Conservation (phyloP, 2,113 vertebrate genomes). For the Eptatretus burgeri region DNA sequence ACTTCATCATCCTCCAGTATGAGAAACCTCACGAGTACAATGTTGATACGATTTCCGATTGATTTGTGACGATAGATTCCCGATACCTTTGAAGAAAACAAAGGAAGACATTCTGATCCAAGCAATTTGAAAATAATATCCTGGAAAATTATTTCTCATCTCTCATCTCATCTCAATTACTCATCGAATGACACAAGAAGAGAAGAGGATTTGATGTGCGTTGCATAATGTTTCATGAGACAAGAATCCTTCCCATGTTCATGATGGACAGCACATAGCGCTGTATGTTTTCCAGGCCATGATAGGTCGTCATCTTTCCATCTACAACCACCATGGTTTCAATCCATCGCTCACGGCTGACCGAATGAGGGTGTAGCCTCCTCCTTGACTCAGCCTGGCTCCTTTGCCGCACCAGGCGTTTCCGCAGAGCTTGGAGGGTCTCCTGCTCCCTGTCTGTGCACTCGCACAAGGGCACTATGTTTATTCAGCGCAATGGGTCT, state of each 20-base stretch:
- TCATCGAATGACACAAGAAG: neutral
- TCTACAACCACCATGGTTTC: constrained; percentile 85
- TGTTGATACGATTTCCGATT: constrained; percentile 76
- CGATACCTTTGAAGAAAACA: constrained; percentile 32
- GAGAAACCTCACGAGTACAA: constrained; percentile 66
- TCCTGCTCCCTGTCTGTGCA: too few relatives aligned
- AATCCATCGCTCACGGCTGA: constrained; percentile 83
- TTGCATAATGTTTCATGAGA: too few relatives aligned
- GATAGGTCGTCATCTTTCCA: constrained; percentile 73
- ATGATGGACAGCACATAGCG: constrained; percentile 91
- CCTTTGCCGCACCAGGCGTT: constrained; percentile 20
- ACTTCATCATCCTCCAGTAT: constrained; percentile 84
- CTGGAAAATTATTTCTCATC: neutral
- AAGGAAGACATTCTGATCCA: constrained; percentile 8
- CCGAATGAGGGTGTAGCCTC: constrained; percentile 15
- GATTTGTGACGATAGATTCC: constrained; percentile 74
- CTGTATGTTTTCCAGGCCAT: constrained; percentile 59
- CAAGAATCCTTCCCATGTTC: constrained; percentile 46
- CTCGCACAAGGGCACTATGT: too few relatives aligned
- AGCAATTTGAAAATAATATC: neutral
- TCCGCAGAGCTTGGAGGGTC: too few relatives aligned
- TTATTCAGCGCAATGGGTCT: too few relatives aligned
- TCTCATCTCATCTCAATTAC: neutral
- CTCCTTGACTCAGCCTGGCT: constrained; percentile 10
- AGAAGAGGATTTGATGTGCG: too few relatives aligned